These are phyloP conservation scores for Alaudala cheleensis DNA, from an alignment of 2,113 vertebrate genomes.

Conservation along the genomic window DNA sequence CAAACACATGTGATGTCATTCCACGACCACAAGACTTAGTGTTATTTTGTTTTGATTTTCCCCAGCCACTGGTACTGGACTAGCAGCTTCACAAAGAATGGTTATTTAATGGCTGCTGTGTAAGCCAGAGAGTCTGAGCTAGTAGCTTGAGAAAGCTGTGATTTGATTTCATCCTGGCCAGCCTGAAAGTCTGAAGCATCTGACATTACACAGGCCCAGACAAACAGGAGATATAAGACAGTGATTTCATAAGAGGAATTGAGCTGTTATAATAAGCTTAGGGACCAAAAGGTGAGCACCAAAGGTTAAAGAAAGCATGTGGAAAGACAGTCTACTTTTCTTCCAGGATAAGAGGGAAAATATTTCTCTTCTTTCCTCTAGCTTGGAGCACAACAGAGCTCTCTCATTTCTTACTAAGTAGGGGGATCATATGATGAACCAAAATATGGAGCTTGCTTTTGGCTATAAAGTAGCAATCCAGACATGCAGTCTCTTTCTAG, in stretches of 20 bases:
- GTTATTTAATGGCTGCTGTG: background rate
- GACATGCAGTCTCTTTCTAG: background rate
- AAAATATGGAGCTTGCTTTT: background rate
- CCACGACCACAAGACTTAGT: background rate
- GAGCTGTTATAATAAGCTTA: background rate
- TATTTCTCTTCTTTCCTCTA: background rate
- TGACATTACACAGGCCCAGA: background rate
- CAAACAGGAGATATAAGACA: background rate
- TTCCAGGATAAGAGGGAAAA: background rate
- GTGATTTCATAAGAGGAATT: background rate
- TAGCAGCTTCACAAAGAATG: background rate
- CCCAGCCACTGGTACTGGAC: background rate
- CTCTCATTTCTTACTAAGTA: background rate
- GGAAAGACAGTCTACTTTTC: background rate
- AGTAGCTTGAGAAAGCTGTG: background rate
- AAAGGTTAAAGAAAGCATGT: background rate
- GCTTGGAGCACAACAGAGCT: background rate
- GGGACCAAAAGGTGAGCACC: background rate
- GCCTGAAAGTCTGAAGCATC: background rate
- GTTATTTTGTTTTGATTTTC: slow-evolving; percentile 22
- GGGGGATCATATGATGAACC: background rate
- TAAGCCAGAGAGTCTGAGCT: background rate
- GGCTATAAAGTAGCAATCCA: background rate
- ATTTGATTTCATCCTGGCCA: background rate
- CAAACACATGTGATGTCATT: slow-evolving; percentile 3